Evolutionary conservation across 2,888 invertebrate species (phyloP).

Genomic region (Nowickia ferox): DNA sequence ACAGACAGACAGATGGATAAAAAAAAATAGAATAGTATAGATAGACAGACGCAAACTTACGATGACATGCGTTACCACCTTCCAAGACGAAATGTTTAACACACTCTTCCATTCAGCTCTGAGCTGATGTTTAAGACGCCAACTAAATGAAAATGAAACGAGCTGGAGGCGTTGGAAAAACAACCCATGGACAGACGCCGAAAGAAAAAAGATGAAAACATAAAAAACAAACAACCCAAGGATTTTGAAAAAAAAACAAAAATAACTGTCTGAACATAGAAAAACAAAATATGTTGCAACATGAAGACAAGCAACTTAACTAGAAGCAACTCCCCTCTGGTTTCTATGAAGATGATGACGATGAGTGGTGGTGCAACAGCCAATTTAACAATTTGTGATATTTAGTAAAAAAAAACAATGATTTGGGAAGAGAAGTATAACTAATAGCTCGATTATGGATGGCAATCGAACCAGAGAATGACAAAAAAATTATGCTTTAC

Average conservation of each 20-base stretch:
- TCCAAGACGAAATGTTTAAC: conserved; percentile 66
- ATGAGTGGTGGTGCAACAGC: conserved; percentile 52
- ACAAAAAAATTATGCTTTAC: too few relatives aligned
- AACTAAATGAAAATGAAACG: conserved; percentile 67
- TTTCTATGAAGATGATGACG: conserved; percentile 44
- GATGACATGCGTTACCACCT: conserved; percentile 82
- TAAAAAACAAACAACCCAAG: conserved; percentile 53
- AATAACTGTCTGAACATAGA: conserved; percentile 7
- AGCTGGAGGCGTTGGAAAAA: conserved; percentile 68
- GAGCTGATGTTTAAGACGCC: conserved; percentile 63
- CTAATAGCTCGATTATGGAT: too few relatives aligned
- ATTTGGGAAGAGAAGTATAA: conserved; percentile 24
- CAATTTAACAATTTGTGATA: conserved; percentile 52
- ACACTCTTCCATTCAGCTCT: conserved; percentile 38
- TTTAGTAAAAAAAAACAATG: conserved; percentile 4
- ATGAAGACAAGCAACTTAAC: conserved; percentile 54
- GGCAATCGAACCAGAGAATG: too few relatives aligned
- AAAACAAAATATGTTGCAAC: conserved; percentile 56
- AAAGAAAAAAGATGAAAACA: conserved; percentile 15
- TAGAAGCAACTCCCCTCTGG: conserved; percentile 56
- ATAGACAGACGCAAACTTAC: conserved; percentile 77
- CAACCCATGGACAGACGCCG: conserved; percentile 54
- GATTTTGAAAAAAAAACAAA: conserved; percentile 18
- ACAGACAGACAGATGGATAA: conserved; percentile 59
- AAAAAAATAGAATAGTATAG: conserved; percentile 73